These are phyloP conservation scores for Montipora capricornis DNA, from an alignment of 64 coral and sea anemone species.

Conservation along the genomic window DNA sequence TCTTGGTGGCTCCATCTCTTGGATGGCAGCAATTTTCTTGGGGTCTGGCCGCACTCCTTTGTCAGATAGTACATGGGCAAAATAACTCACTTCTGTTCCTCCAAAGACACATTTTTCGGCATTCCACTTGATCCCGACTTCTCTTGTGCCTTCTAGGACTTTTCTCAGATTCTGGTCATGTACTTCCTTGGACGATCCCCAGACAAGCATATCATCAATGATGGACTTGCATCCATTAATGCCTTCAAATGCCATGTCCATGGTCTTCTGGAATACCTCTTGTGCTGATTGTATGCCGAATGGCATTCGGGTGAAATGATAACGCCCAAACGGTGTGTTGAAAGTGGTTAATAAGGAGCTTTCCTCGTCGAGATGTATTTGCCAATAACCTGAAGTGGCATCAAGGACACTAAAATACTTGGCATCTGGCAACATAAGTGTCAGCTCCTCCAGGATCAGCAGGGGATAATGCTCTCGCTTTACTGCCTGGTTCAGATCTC, in stretches of 20 bases:
- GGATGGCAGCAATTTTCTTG: background rate
- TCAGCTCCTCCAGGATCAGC: background rate
- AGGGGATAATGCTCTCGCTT: slow-evolving; percentile 37
- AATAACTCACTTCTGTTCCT: background rate
- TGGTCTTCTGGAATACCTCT: background rate
- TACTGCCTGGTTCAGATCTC: slow-evolving; percentile 37
- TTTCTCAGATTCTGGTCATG: background rate
- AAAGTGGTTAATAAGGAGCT: slow-evolving; percentile 11
- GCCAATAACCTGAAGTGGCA: slow-evolving; percentile 46
- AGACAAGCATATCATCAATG: background rate
- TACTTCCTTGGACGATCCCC: background rate
- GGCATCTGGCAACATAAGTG: background rate
- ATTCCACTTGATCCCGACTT: background rate
- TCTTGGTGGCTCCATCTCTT: background rate
- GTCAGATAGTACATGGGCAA: background rate
- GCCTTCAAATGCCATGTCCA: background rate
- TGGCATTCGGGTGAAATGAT: background rate
- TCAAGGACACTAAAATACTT: slow-evolving; percentile 28
- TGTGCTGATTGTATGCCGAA: background rate
- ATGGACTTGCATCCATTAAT: background rate
- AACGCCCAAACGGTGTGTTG: too few relatives aligned
- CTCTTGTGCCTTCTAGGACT: background rate
- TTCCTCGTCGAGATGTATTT: slow-evolving; percentile 36
- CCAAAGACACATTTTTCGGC: background rate
- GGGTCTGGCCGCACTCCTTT: slow-evolving; percentile 4